Conservation (phyloP, 2,797 vertebrate species). For the Neosalanx taihuensis region DNA sequence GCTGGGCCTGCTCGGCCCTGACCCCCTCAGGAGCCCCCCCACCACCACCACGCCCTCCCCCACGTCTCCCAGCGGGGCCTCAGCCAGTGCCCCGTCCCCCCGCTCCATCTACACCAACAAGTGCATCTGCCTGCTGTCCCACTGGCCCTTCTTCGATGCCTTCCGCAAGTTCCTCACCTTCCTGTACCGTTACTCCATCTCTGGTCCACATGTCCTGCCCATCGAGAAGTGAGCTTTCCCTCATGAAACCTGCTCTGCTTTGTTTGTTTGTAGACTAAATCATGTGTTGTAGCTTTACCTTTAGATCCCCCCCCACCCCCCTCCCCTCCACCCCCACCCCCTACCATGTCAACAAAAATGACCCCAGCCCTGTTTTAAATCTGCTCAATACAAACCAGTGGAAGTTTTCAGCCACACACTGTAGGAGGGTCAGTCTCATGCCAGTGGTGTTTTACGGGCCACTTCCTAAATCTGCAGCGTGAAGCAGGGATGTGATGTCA, state of each 20-base stretch:
- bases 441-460: conserved; percentile 29
- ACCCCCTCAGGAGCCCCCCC: conserved; percentile 64
- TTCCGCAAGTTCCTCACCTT: conserved; percentile 98
- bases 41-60: conserved; percentile 50
- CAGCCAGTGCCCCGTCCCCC: not conserved
- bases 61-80: not conserved
- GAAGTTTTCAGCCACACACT: no score
- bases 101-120: conserved; percentile 86
- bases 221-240: conserved; percentile 92
- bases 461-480: conserved; percentile 14
- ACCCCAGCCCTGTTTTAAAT: no score
- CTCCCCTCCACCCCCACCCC: no score
- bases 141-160: conserved; percentile 97
- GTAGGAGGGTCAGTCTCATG: conserved; percentile 10
- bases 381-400: no score
- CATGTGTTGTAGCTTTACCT: not conserved
- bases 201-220: conserved; percentile 92
- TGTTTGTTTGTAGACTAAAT: not conserved
- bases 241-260: not conserved
- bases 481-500: conserved; percentile 10
- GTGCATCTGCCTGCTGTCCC: conserved; percentile 96
- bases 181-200: conserved; percentile 97
- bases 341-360: no score
- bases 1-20: conserved; percentile 74
- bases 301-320: no score